Conservation (phyloP, 1,140 invertebrate genomes). For the Leptonema lineaticorne region DNA sequence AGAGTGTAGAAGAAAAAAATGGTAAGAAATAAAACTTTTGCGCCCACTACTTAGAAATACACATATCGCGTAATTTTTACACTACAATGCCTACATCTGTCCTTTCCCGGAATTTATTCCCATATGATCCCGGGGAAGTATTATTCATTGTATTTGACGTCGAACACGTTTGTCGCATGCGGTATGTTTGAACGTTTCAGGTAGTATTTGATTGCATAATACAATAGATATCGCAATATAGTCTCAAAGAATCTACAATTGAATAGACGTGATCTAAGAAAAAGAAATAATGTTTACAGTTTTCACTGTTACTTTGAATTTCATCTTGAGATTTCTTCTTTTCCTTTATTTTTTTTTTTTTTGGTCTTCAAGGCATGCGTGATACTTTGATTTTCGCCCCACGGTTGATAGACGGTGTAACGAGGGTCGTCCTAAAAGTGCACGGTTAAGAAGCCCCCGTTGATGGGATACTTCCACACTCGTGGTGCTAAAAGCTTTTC, state of each 20-base stretch:
- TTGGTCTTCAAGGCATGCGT: neutral
- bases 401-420: constrained; percentile 22
- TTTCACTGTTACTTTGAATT: no score
- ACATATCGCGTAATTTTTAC: constrained; percentile 15
- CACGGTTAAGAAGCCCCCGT: constrained; percentile 8
- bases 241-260: neutral
- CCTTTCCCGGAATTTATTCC: constrained; percentile 5
- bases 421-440: constrained; percentile 25
- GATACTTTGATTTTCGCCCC: constrained; percentile 25
- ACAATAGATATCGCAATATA: constrained; percentile 9
- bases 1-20: neutral
- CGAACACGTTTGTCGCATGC: neutral
- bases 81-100: constrained; percentile 11
- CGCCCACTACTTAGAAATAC: constrained; percentile 20
- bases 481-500: constrained; percentile 24
- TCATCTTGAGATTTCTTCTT: no score
- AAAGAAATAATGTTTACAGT: no score
- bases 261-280: neutral
- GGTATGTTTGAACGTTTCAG: constrained; percentile 1
- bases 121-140: neutral
- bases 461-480: constrained; percentile 25
- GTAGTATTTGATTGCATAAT: constrained; percentile 14
- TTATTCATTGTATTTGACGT: neutral
- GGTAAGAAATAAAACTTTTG: neutral
- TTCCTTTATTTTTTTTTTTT: neutral